A percentile compares a stretch with the other conserved stretches of the same genome.
Evolutionary conservation across 2,888 invertebrate species (phyloP).

Genomic region (Petrolisthes manimaculis): DNA sequence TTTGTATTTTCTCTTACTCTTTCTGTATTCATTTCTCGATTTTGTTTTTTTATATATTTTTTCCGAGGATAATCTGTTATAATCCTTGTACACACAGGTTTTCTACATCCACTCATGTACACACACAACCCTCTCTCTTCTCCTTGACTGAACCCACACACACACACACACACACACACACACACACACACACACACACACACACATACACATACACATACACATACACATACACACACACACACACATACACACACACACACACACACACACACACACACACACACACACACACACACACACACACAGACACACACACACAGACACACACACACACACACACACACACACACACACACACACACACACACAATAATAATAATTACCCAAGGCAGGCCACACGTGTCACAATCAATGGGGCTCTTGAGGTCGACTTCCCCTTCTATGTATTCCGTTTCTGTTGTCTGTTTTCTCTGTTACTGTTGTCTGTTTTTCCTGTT

Average conservation of each 20-base stretch:
- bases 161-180: neutral
- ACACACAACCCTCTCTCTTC: neutral
- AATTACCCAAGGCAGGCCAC: neutral
- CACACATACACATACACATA: neutral
- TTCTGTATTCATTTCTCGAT: no score
- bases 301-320: neutral
- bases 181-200: neutral
- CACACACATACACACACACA: neutral
- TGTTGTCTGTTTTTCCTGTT: no score
- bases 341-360: slow-evolving; percentile 22
- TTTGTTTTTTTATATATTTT: no score
- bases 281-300: neutral
- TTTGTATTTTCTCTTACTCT: neutral
- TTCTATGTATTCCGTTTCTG: no score
- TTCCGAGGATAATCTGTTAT: no score
- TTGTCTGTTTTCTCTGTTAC: neutral
- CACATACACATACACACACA: neutral
- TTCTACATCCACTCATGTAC: slow-evolving; percentile 3
- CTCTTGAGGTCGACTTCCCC: no score
- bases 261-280: neutral
- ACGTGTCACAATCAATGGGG: no score
- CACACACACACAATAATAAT: neutral
- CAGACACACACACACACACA: slow-evolving; percentile 16
- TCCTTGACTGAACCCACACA: neutral
- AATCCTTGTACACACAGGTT: no score